phyloP scores from a whole-genome alignment of 2,888 invertebrate genomes.

The Apamea monoglypha region DNA sequence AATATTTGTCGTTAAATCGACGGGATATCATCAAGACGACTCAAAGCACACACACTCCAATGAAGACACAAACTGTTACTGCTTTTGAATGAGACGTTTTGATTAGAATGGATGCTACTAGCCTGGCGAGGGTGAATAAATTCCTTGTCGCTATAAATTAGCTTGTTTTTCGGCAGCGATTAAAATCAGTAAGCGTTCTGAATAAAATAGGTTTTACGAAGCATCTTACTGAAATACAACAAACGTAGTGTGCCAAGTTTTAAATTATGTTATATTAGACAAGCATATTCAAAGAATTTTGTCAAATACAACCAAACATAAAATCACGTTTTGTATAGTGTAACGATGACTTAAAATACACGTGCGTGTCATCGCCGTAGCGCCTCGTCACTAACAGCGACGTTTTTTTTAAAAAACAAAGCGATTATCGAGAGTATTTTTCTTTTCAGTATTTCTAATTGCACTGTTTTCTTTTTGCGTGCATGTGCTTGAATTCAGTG shows the following conservation, averaged over 20 bases:
- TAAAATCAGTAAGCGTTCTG: constrained; percentile 32
- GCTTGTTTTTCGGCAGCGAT: constrained; percentile 18
- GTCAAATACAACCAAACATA: constrained; percentile 42
- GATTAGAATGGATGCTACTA: constrained; percentile 10
- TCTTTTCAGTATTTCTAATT: constrained; percentile 69
- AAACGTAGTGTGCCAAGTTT: constrained; percentile 46
- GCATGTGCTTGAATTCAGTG: constrained; percentile 73
- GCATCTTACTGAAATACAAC: constrained; percentile 40
- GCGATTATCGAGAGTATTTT: constrained; percentile 78
- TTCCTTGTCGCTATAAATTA: constrained; percentile 12
- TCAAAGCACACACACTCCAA: neutral
- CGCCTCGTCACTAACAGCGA: constrained; percentile 71
- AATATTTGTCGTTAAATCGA: constrained; percentile 17
- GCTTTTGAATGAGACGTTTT: constrained; percentile 21
- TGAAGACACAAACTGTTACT: constrained; percentile 24
- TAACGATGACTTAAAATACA: constrained; percentile 41
- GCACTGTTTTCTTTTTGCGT: constrained; percentile 70
- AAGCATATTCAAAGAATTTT: constrained; percentile 47
- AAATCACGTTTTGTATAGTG: constrained; percentile 29
- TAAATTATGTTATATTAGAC: constrained; percentile 46
- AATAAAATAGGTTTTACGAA: constrained; percentile 25
- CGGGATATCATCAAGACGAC: constrained; percentile 8
- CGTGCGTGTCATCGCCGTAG: constrained; percentile 56
- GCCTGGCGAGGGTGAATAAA: constrained; percentile 25
- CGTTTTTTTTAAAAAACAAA: constrained; percentile 79